Evolutionary conservation across 2,888 invertebrate genomes (phyloP).

Genomic region (Sphaerophoria taeniata): DNA sequence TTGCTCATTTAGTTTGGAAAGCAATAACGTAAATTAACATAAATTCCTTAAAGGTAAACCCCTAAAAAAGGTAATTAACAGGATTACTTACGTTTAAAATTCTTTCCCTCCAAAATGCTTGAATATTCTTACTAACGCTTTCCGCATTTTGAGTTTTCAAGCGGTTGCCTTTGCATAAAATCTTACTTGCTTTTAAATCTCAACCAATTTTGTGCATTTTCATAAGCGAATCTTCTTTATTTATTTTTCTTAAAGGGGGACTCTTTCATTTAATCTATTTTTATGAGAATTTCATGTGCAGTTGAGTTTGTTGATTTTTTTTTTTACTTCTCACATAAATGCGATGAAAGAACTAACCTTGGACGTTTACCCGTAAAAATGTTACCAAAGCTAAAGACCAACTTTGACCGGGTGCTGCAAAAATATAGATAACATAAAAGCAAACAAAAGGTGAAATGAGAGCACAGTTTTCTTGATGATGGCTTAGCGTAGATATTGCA

Average conservation of each 20-base stretch:
- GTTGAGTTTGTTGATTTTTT: not conserved
- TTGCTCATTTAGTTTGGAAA: no score
- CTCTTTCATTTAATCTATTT: conserved; percentile 24
- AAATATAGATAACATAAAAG: conserved; percentile 17
- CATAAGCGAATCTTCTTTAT: not conserved
- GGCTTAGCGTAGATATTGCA: not conserved
- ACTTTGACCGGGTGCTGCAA: conserved; percentile 24
- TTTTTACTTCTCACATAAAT: conserved; percentile 26
- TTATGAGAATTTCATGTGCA: conserved; percentile 24
- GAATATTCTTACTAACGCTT: not conserved
- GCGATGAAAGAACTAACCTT: conserved; percentile 56
- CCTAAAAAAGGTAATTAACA: no score
- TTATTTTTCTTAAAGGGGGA: conserved; percentile 9
- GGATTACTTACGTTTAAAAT: no score
- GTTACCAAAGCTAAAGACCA: conserved; percentile 16
- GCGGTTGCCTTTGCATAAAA: not conserved
- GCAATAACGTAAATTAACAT: no score
- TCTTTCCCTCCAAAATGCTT: no score
- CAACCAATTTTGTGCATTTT: not conserved
- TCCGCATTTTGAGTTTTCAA: not conserved
- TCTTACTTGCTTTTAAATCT: not conserved
- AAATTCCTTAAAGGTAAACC: no score
- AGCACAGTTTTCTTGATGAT: not conserved
- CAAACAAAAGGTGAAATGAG: conserved; percentile 28
- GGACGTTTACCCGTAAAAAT: conserved; percentile 9